phyloP scores from a whole-genome alignment of 2,113 vertebrate species.

The Gavia stellata region DNA sequence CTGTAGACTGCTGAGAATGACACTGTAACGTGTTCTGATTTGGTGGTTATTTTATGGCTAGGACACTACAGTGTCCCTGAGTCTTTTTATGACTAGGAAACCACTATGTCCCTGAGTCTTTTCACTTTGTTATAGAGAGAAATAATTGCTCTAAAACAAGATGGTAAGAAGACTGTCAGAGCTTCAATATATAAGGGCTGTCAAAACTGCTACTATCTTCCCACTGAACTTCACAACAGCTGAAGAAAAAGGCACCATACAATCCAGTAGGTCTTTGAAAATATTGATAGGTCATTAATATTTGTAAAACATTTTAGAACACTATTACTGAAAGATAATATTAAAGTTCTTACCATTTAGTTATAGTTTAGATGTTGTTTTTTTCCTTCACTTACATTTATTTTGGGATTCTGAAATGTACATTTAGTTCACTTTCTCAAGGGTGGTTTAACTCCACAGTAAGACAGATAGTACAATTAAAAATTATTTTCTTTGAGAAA shows the following conservation, averaged over 20 bases:
- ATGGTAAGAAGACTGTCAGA: neutral
- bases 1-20: neutral
- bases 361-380: neutral
- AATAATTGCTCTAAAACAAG: neutral
- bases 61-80: neutral
- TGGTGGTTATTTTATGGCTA: neutral
- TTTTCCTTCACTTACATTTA: neutral
- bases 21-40: neutral
- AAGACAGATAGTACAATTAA: neutral
- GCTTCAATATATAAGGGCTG: neutral
- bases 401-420: neutral
- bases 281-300: neutral
- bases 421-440: neutral
- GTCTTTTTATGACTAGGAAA: neutral
- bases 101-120: neutral
- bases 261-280: neutral
- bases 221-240: neutral
- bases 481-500: neutral
- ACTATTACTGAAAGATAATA: neutral
- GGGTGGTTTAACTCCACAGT: neutral
- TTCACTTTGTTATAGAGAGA: neutral
- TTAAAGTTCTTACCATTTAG: neutral
- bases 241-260: neutral
- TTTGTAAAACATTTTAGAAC: neutral
- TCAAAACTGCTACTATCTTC: neutral